A percentile compares a stretch with the other conserved stretches of the same genome.
phyloP scores from a whole-genome alignment of 23 tunicate species.

The Clavelina lepadiformis region DNA sequence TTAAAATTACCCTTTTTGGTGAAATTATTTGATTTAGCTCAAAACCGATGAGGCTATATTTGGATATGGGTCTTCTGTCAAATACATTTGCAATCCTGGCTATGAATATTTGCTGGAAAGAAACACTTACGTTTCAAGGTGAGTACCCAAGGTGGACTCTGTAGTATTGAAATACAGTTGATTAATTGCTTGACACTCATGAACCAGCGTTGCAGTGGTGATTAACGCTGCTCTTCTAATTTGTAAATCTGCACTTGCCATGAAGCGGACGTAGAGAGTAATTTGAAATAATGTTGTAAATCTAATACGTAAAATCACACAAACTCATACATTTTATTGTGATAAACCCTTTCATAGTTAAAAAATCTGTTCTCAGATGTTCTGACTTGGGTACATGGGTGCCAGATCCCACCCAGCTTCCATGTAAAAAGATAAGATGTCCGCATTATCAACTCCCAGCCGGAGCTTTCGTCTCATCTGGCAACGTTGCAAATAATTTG shows the following conservation, averaged over 20 bases:
- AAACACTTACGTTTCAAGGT: slow-evolving; percentile 34
- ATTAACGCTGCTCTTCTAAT: neutral
- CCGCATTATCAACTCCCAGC: slow-evolving; percentile 41
- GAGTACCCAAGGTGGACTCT: neutral
- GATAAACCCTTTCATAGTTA: no score
- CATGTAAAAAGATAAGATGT: slow-evolving; percentile 39
- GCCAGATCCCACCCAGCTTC: slow-evolving; percentile 39
- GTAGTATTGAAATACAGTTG: no score
- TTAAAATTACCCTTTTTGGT: no score
- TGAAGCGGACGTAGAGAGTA: neutral
- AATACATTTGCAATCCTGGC: slow-evolving; percentile 53
- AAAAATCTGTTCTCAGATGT: slow-evolving; percentile 36
- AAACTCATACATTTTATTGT: no score
- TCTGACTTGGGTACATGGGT: slow-evolving; percentile 51
- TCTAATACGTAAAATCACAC: neutral
- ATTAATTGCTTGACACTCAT: no score
- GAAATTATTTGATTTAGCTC: no score
- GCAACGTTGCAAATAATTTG: slow-evolving; percentile 22
- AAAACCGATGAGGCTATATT: no score
- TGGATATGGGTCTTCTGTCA: slow-evolving; percentile 31
- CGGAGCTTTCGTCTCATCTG: slow-evolving; percentile 23
- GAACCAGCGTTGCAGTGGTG: neutral
- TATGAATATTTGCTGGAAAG: slow-evolving; percentile 40
- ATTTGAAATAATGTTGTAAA: neutral
- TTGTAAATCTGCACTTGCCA: neutral